A percentile compares a stretch with the other conserved stretches of the same genome.
These are phyloP conservation scores for Melanotaenia maccullochi DNA, from an alignment of 2,797 vertebrate genomes.

Conservation along the genomic window DNA sequence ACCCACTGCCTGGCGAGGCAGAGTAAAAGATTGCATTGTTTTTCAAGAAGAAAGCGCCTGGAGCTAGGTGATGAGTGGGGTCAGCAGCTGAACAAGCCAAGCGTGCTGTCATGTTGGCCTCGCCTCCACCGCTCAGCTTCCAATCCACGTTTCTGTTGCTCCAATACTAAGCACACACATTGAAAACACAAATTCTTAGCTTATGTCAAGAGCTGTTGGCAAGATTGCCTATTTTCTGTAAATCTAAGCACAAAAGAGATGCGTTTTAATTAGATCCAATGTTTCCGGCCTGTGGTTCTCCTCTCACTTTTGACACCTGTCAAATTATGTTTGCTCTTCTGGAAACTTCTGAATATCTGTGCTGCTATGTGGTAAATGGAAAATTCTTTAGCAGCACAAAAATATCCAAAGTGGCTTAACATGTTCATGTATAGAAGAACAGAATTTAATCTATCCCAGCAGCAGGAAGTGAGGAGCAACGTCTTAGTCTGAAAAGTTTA, in stretches of 20 bases:
- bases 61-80: constrained; percentile 68
- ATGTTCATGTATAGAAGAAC: constrained; percentile 7
- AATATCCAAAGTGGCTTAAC: constrained; percentile 11
- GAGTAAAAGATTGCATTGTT: constrained; percentile 68
- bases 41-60: constrained; percentile 58
- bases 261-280: not conserved
- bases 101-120: constrained; percentile 58
- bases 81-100: constrained; percentile 71
- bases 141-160: constrained; percentile 51
- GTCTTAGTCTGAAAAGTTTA: not conserved
- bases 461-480: not conserved
- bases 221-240: not conserved
- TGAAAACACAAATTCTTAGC: not conserved
- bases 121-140: constrained; percentile 55
- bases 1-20: constrained; percentile 56
- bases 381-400: not conserved
- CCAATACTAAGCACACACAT: constrained; percentile 7
- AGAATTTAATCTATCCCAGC: not conserved
- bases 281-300: not conserved
- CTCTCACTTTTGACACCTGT: not conserved
- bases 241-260: not conserved
- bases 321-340: not conserved
- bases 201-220: constrained; percentile 1
- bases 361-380: not conserved
- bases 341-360: not conserved